phyloP scores from a whole-genome alignment of 53 echinoderm and acorn worm species.

The Henricia sp. region DNA sequence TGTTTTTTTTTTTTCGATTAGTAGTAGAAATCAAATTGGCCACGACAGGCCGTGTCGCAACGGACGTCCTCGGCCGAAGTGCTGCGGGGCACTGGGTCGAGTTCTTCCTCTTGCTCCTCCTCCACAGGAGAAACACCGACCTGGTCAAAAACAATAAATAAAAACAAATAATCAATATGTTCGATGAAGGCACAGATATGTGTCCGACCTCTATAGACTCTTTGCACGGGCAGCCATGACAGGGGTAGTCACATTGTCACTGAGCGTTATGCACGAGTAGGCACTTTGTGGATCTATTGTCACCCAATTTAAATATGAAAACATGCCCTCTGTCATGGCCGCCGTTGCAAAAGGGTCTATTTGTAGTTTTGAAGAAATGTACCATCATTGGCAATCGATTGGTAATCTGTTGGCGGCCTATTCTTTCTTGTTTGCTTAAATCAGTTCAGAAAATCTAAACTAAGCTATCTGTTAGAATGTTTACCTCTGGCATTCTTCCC shows the following conservation, averaged over 20 bases:
- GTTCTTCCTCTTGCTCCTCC: neutral
- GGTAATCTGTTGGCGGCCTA: neutral
- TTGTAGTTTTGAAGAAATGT: neutral
- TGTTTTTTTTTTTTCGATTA: too few relatives aligned
- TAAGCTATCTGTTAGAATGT: too few relatives aligned
- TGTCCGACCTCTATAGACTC: neutral
- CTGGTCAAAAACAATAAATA: neutral
- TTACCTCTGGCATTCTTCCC: too few relatives aligned
- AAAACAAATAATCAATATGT: neutral
- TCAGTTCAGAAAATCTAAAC: neutral
- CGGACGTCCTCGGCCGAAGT: neutral
- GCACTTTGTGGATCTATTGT: too few relatives aligned
- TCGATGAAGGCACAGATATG: too few relatives aligned
- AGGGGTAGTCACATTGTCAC: too few relatives aligned
- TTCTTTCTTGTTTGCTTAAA: neutral
- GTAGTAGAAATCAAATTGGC: conserved; percentile 19
- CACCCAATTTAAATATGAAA: too few relatives aligned
- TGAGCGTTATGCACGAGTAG: too few relatives aligned
- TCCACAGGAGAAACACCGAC: neutral
- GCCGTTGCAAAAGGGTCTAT: too few relatives aligned
- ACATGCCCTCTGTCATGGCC: too few relatives aligned
- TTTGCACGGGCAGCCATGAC: too few relatives aligned
- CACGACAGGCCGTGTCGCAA: neutral
- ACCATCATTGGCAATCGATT: neutral
- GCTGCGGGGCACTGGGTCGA: neutral